phyloP scores from a whole-genome alignment of 1,140 invertebrate genomes.

The Rhyacophila brunnea region DNA sequence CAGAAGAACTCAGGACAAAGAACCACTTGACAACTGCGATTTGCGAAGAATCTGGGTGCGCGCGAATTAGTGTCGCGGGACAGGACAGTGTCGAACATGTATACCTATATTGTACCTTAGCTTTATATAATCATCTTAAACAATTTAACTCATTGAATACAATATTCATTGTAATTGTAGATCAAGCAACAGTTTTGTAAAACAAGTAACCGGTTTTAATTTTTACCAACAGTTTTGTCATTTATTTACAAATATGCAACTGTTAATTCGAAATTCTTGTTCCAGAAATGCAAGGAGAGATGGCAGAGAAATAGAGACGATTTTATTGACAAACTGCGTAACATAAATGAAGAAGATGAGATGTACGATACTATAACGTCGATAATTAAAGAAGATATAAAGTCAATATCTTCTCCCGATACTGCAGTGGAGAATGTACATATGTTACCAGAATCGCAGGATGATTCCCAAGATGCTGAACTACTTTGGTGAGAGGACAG shows the following conservation, averaged over 20 bases:
- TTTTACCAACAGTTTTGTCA: not conserved
- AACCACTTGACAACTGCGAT: too few species aligned
- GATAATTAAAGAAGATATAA: constrained; percentile 29
- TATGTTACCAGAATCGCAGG: constrained; percentile 14
- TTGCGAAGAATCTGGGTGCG: too few species aligned
- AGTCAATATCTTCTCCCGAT: constrained; percentile 7
- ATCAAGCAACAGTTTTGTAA: too few species aligned
- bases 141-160: too few species aligned
- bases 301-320: constrained; percentile 21
- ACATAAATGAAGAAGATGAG: constrained; percentile 11
- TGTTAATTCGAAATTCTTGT: too few species aligned
- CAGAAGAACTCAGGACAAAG: too few species aligned
- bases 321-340: constrained; percentile 23
- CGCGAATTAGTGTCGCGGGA: too few species aligned
- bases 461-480: constrained; percentile 18
- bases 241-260: not conserved
- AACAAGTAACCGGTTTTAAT: too few species aligned
- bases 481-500: constrained; percentile 22
- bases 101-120: too few species aligned
- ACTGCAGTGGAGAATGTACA: not conserved
- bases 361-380: constrained; percentile 15
- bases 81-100: too few species aligned
- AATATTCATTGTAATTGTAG: too few species aligned
- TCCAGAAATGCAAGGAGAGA: constrained; percentile 33
- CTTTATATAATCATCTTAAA: too few species aligned